Base-by-base conservation (phyloP, 2,888 invertebrate species). In the Ommatoiulus sabulosus region DNA sequence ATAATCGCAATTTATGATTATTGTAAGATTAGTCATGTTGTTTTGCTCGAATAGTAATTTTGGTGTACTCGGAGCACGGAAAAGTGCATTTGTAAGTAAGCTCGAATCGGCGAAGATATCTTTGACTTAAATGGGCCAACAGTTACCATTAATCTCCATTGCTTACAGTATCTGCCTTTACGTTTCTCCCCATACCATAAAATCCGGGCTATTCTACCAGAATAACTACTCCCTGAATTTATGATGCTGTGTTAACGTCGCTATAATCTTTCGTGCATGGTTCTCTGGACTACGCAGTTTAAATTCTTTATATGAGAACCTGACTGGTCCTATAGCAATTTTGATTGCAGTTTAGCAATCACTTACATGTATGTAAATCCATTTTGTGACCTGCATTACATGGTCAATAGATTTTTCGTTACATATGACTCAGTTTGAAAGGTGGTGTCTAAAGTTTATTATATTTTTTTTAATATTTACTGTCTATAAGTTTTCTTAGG, bases 91-190 rank as follows among this genome's bases (percentile, higher is more conserved):
- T 35, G 24, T 72, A 12, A 80, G 80, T 35, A 43, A 80, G 35
- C 35, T 43, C 8, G 80, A 15, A 80, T 80, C 80, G 35, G 24
- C 35, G 35, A 80, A 80, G 80, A 80, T 35, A 35, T 35, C 80
- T 15, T 80, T 80, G 80, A 35, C 80, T 80, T 80, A 35, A 35
- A 24, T 80, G 80, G 35, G 12, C 80, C 80, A 43, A 43, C 35
- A 80, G 8, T 80, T 80, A 80, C 12, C 80, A 43, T 80, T 43
- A 80, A 80, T 80, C 80, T 43, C 80, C 80, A 80, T 80, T 80
- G 80, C 80, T 80, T 80, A 80, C 80, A 80, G 80, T 80, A 80
- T 80, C 12, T 80, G 80, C 80, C 80, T 35, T 20, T 80, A 35
- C 80, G 80, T 80, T 80, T 80, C 80, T 72, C 80, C 10, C 35